Evolutionary conservation across 2,797 vertebrate species (phyloP), one percentile per base, ranked within the genome.

Genomic region (Trematomus bernacchii): DNA sequence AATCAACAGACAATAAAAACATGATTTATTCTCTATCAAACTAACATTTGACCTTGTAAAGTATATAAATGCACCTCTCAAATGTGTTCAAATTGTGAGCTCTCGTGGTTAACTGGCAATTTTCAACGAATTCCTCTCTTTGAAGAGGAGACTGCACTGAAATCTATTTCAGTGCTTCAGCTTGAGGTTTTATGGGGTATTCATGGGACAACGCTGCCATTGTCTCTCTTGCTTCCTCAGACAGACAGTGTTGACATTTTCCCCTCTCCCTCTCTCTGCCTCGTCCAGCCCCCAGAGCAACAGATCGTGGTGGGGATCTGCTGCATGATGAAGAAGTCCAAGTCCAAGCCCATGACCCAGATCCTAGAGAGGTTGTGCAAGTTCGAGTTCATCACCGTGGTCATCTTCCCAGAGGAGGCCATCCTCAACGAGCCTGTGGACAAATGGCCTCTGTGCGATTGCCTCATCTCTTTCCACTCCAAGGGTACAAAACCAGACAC

Each of bases 291-390:
- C 81, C 97, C 96, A 0, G 98, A 99, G 91, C 95, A 90, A 83
- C 98, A 99, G 94, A 99, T 99, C 9, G 91, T 97, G 87, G 96
- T 99, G 84, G 98, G 98, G 86, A 99, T 99, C 93, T 99, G 98
- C 90, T 98, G 97, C 89, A 99, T 99, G 98, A 99, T 98, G 94
- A 99, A 99, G 91, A 99, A 99, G 92, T 99, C 98, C 69, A 99
- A 99, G 91, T 99, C 98, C 11, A 99, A 99, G 93, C 98, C 98
- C 30, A 99, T 99, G 98, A 99, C 98, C 44, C 98, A 99, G 93
- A 99, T 99, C 90, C 93, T 99, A 91, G 98, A 99, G 91, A 95
- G 98, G 73, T 96, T 99, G 79, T 99, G 98, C 95, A 96, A 96
- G 90, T 99, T 99, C 51, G 97, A 99, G 86, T 99, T 97, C 91